phyloP scores from a whole-genome alignment of 2,113 vertebrate species.

The Megaleporinus macrocephalus region DNA sequence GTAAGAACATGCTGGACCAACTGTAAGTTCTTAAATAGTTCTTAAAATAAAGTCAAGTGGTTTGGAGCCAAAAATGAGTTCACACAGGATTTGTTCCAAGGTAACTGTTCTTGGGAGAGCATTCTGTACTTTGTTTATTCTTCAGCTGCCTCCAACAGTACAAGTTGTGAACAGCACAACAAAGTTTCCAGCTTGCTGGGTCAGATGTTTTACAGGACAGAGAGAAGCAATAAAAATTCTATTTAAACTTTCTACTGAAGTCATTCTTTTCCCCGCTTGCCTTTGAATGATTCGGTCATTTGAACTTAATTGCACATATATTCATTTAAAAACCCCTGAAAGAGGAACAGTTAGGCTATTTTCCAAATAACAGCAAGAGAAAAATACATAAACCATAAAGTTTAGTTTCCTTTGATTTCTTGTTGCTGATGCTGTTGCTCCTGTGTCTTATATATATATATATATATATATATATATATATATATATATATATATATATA shows the following conservation, averaged over 20 bases:
- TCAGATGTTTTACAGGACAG: conserved; percentile 53
- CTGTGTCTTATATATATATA: too few species aligned
- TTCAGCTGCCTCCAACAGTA: neutral
- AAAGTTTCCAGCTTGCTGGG: conserved; percentile 16
- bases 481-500: too few species aligned
- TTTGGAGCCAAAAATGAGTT: neutral
- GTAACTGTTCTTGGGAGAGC: conserved; percentile 15
- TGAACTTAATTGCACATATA: conserved; percentile 41
- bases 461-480: too few species aligned
- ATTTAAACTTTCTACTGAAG: conserved; percentile 34
- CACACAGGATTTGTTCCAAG: neutral
- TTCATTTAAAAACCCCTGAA: conserved; percentile 15
- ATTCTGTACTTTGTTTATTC: neutral
- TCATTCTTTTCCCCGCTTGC: conserved; percentile 46
- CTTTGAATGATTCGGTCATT: conserved; percentile 58
- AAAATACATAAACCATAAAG: neutral
- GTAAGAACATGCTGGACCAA: neutral
- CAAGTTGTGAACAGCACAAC: conserved; percentile 11
- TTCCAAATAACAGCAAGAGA: neutral
- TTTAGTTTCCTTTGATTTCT: too few species aligned
- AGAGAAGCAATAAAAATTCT: conserved; percentile 28
- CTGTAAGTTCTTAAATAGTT: neutral
- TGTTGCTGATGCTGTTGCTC: neutral
- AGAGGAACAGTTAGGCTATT: neutral
- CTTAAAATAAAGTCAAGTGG: neutral